phyloP scores from a whole-genome alignment of 2,113 vertebrate genomes.

The Laticauda laticaudata region DNA sequence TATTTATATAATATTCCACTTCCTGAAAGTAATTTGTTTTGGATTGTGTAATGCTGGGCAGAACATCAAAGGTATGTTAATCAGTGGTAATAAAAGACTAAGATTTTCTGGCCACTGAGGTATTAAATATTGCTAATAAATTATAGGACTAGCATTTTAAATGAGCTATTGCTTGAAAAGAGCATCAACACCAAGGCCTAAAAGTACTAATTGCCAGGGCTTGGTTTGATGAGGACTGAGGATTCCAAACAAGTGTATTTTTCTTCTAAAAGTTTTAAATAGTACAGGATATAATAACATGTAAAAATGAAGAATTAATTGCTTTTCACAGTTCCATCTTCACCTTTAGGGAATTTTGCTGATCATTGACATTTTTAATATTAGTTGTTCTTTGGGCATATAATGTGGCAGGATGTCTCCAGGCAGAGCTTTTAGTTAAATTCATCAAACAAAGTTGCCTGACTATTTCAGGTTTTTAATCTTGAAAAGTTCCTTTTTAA shows the following conservation, averaged over 20 bases:
- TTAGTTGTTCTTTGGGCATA: conserved; percentile 46
- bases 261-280: conserved; percentile 27
- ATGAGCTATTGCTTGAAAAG: conserved; percentile 64
- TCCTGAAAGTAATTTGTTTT: conserved; percentile 84
- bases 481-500: neutral
- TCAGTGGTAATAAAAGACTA: conserved; percentile 76
- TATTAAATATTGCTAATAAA: conserved; percentile 82
- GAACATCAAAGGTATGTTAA: conserved; percentile 81
- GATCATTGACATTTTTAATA: neutral
- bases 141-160: conserved; percentile 76
- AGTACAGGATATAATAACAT: neutral
- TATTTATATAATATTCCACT: conserved; percentile 82
- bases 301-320: conserved; percentile 37
- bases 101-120: conserved; percentile 79
- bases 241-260: conserved; percentile 54
- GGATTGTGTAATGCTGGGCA: conserved; percentile 78
- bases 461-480: neutral
- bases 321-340: neutral
- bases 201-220: conserved; percentile 69
- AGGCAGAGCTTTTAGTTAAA: neutral
- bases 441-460: neutral
- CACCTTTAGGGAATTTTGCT: conserved; percentile 33
- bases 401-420: conserved; percentile 18
- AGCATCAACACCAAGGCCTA: conserved; percentile 61
- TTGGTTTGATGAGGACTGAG: conserved; percentile 68